Evolutionary conservation across 37 sponge, comb jelly and placozoan species (phyloP).

Genomic region (Geodia barretti): DNA sequence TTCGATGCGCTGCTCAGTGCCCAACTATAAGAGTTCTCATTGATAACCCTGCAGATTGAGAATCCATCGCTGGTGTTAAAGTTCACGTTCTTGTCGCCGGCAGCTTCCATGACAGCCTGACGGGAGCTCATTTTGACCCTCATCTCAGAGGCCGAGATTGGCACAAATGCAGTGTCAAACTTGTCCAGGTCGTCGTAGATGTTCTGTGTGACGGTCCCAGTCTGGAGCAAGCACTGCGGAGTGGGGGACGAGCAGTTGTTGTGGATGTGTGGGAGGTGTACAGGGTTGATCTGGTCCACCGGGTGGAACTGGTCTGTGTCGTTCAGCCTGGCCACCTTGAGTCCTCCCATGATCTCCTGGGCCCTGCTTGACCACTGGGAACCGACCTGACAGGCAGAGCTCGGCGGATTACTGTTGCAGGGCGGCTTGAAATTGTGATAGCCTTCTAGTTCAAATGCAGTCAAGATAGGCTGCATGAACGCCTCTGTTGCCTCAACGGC

Average conservation of each 20-base stretch:
- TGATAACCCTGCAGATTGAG: conserved; percentile 67
- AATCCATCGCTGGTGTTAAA: conserved; percentile 78
- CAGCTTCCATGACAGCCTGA: conserved; percentile 68
- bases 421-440: conserved; percentile 82
- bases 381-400: conserved; percentile 52
- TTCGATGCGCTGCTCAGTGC: conserved; percentile 38
- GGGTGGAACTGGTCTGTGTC: conserved; percentile 82
- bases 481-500: conserved; percentile 18
- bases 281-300: conserved; percentile 70
- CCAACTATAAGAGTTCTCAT: conserved; percentile 61
- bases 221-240: conserved; percentile 33
- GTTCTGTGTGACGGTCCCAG: conserved; percentile 61
- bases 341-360: conserved; percentile 67
- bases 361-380: conserved; percentile 60
- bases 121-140: conserved; percentile 73
- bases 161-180: conserved; percentile 66
- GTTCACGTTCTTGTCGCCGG: conserved; percentile 58
- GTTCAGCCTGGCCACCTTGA: conserved; percentile 16
- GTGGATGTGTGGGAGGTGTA: conserved; percentile 69
- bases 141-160: conserved; percentile 79
- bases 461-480: conserved; percentile 60
- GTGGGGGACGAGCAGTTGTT: conserved; percentile 67
- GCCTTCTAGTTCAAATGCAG: conserved; percentile 77
- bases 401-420: conserved; percentile 71
- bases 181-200: conserved; percentile 63